Conservation (phyloP, 2,888 invertebrate species). For the Hirudinaria manillensis region DNA sequence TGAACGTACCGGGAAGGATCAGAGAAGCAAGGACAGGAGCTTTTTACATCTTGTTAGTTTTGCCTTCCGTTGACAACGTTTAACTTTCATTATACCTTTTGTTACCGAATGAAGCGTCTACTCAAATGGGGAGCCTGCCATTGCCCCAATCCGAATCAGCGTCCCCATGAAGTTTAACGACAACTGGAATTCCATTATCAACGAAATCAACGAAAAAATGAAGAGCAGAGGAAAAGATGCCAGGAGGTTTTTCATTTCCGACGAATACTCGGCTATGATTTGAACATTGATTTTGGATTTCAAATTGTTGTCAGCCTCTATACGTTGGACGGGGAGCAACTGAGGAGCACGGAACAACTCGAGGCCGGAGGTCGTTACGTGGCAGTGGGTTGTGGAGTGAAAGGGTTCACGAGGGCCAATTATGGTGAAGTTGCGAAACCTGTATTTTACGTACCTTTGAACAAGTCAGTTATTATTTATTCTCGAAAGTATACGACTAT, state of each 20-base stretch:
- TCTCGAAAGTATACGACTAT: background rate
- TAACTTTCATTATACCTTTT: too few relatives aligned
- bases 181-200: conserved; percentile 32
- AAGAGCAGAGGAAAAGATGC: conserved; percentile 21
- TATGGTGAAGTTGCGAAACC: conserved; percentile 32
- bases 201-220: conserved; percentile 31
- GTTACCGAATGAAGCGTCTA: conserved; percentile 29
- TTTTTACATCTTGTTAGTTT: conserved; percentile 23
- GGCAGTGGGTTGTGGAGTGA: conserved; percentile 34
- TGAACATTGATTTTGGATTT: background rate
- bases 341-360: conserved; percentile 17
- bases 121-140: conserved; percentile 33
- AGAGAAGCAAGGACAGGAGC: conserved; percentile 23
- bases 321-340: conserved; percentile 30
- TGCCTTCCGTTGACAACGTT: too few relatives aligned
- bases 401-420: conserved; percentile 31
- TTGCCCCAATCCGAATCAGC: conserved; percentile 30
- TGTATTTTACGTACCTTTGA: conserved; percentile 29
- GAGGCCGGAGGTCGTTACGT: conserved; percentile 30
- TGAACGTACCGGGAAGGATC: conserved; percentile 19
- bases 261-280: background rate
- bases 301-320: conserved; percentile 25
- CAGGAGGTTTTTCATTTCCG: background rate
- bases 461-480: conserved; percentile 19
- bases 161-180: conserved; percentile 28